phyloP scores from a whole-genome alignment of 2,113 vertebrate genomes.

The Cyanistes caeruleus region DNA sequence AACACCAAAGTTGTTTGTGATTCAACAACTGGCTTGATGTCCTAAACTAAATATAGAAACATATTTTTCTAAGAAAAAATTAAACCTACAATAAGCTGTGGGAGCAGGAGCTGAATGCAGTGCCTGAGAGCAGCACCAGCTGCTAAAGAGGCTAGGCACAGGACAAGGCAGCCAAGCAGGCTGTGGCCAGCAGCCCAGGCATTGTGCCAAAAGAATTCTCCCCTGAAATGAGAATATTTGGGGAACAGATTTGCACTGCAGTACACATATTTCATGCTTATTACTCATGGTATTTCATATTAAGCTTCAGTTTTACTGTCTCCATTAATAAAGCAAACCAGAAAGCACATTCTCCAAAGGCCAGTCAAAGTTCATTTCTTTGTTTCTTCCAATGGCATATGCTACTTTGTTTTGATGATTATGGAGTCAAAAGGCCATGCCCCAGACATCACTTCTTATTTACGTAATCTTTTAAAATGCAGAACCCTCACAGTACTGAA shows the following conservation, averaged over 20 bases:
- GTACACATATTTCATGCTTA: slow-evolving; percentile 44
- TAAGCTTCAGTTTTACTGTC: slow-evolving; percentile 10
- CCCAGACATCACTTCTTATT: not conserved
- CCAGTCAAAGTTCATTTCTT: slow-evolving; percentile 15
- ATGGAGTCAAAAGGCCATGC: slow-evolving; percentile 16
- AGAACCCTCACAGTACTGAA: not conserved
- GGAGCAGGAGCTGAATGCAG: not conserved
- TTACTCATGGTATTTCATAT: slow-evolving; percentile 31
- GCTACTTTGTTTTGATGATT: not conserved
- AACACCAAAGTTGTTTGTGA: not conserved
- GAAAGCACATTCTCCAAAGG: slow-evolving; percentile 4
- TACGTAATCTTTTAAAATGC: not conserved
- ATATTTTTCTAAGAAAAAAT: slow-evolving; percentile 31
- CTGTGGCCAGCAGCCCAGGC: slow-evolving; percentile 35
- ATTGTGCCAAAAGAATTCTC: slow-evolving; percentile 34
- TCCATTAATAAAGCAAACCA: slow-evolving; percentile 33
- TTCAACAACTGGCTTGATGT: slow-evolving; percentile 26
- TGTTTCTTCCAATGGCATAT: not conserved
- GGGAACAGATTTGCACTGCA: slow-evolving; percentile 30
- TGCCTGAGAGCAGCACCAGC: slow-evolving; percentile 39
- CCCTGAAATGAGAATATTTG: slow-evolving; percentile 48
- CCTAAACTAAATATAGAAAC: slow-evolving; percentile 41
- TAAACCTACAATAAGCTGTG: not conserved
- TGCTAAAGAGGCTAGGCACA: not conserved
- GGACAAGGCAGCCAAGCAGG: slow-evolving; percentile 29